Base-by-base conservation (phyloP, 2,888 invertebrate species). In the Drosophila formosana region DNA sequence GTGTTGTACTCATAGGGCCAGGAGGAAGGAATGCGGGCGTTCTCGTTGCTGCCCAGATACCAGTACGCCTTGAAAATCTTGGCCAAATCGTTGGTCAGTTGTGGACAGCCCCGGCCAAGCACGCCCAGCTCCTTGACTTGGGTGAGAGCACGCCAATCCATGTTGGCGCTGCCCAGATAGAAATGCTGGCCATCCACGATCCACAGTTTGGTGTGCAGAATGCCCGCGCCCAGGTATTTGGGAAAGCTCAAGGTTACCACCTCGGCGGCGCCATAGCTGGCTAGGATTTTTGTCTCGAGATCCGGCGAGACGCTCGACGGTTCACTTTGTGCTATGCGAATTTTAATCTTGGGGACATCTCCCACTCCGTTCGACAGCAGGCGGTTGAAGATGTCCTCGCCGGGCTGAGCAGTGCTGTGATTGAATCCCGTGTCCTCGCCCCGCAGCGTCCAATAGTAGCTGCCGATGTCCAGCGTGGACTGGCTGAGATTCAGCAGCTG, bases 121-220 rank as follows among this genome's bases (percentile, higher is more conserved):
- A 98, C 93, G 1, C 99, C 99, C 88, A 99, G 92, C 97, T 90
- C 90, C 52, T 91, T 90, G 91, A 98, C 97, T 94, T 99, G 98
- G 1, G 98, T 97, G 11, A 99, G 94, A 0, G 99, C 95, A 78
- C 98, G 94, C 99, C 99, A 99, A 92, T 99, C 99, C 96, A 98
- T 97, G 92, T 99, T 99, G 18, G 99, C 98, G 90, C 98, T 98
- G 46, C 99, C 99, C 58, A 99, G 94, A 92, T 98, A 99, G 80
- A 98, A 95, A 92, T 98, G 97, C 79, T 94, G 94, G 57, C 95
- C 93, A 91, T 99, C 99, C 28, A 98, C 94, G 18, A 99, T 94
- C 98, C 98, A 98, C 77, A 99, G 94, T 93, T 99, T 99, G 0
- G 99, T 98, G 91, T 99, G 99, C 46, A 99, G 94, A 18, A 99